Conservation (phyloP, 92 coral and sea anemone species). For the Palythoa grandiflora region DNA sequence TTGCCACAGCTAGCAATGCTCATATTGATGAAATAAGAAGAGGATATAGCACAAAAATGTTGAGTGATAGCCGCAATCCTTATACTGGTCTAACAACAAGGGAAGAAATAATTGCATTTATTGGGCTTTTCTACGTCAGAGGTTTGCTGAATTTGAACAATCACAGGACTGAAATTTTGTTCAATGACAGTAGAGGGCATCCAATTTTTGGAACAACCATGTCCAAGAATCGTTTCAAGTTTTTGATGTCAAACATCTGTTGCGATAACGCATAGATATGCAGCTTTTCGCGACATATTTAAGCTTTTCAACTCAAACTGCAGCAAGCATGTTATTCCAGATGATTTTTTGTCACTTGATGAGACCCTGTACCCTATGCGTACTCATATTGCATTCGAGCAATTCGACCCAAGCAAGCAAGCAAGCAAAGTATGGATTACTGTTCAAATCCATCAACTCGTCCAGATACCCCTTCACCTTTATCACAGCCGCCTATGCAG, state of each 20-base stretch:
- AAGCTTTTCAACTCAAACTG: not conserved
- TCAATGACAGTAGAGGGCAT: constrained; percentile 12
- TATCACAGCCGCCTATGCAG: constrained; percentile 1
- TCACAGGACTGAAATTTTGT: not conserved
- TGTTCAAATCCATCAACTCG: not conserved
- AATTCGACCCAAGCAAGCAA: constrained; percentile 5
- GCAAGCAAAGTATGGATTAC: constrained; percentile 2
- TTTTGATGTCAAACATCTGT: constrained; percentile 16
- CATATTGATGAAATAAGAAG: not conserved
- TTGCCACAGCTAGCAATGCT: not conserved
- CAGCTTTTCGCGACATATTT: not conserved
- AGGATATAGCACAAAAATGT: not conserved
- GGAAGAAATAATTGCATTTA: not conserved
- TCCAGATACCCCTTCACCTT: constrained; percentile 4
- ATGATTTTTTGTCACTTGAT: not conserved
- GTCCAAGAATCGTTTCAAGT: not conserved
- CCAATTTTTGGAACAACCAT: not conserved
- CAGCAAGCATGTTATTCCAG: not conserved
- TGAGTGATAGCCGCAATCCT: constrained; percentile 10
- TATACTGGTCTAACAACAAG: not conserved
- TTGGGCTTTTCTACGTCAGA: not conserved
- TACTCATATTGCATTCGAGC: constrained; percentile 11
- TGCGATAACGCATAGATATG: not conserved
- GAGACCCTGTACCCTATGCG: not conserved
- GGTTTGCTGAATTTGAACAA: not conserved